Evolutionary conservation across 92 coral and sea anemone species (phyloP).

Genomic region (Palythoa grandis): DNA sequence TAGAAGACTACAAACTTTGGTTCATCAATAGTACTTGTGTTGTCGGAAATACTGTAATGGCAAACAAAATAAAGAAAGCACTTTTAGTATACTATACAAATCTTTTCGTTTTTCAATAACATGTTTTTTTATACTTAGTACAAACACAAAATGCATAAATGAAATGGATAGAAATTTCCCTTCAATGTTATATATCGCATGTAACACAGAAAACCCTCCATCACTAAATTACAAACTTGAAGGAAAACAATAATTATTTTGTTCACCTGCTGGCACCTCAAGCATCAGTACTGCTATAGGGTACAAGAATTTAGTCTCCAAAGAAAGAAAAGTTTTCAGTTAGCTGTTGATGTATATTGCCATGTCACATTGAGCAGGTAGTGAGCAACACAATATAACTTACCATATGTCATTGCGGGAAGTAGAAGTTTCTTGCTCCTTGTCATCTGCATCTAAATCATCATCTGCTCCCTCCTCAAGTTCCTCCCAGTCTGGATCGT

Average conservation of each 20-base stretch:
- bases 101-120: background rate
- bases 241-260: background rate
- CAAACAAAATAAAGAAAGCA: background rate
- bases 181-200: background rate
- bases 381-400: background rate
- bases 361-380: slow-evolving; percentile 8
- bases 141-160: slow-evolving; percentile 3
- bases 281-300: background rate
- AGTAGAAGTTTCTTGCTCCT: slow-evolving; percentile 22
- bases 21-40: background rate
- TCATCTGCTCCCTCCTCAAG: slow-evolving; percentile 18
- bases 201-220: background rate
- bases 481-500: slow-evolving; percentile 12
- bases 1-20: slow-evolving; percentile 13
- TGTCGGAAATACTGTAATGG: slow-evolving; percentile 5
- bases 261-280: background rate
- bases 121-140: background rate
- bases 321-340: background rate
- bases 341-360: background rate
- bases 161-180: background rate
- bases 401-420: slow-evolving; percentile 18
- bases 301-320: background rate
- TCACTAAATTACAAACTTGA: background rate
- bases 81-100: background rate
- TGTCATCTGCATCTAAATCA: slow-evolving; percentile 8